Evolutionary conservation across 2,113 vertebrate species (phyloP).

Genomic region (Menura novaehollandiae): DNA sequence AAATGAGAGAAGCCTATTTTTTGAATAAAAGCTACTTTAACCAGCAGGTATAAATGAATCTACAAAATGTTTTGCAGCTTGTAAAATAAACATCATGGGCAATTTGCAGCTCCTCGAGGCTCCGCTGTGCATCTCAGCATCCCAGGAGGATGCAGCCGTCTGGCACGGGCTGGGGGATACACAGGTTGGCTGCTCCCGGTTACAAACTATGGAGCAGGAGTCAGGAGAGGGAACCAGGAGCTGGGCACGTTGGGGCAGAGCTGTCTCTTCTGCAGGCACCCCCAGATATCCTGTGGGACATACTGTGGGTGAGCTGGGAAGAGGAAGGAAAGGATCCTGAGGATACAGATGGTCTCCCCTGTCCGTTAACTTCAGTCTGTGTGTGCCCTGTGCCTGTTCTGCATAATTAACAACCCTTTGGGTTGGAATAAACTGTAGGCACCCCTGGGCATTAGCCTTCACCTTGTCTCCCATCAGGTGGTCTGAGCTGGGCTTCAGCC

Average conservation of each 20-base stretch:
- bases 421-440: not conserved
- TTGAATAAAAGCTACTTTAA: slow-evolving; percentile 10
- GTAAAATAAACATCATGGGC: not conserved
- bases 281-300: not conserved
- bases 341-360: not conserved
- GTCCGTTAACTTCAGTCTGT: not conserved
- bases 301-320: not conserved
- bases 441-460: not conserved
- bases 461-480: not conserved
- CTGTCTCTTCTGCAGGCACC: not conserved
- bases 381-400: not conserved
- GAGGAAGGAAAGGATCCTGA: not conserved
- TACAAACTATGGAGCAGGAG: not conserved
- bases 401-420: not conserved
- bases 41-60: not conserved
- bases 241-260: not conserved
- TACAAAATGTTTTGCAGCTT: not conserved
- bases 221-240: not conserved
- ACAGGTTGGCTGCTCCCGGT: rapidly evolving
- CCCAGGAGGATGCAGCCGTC: not conserved
- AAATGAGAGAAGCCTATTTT: slow-evolving; percentile 15
- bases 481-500: not conserved
- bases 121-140: not conserved
- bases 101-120: slow-evolving; percentile 1
- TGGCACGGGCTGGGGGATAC: not conserved